phyloP scores from a whole-genome alignment of 2,113 vertebrate genomes.

The Otus sunia region DNA sequence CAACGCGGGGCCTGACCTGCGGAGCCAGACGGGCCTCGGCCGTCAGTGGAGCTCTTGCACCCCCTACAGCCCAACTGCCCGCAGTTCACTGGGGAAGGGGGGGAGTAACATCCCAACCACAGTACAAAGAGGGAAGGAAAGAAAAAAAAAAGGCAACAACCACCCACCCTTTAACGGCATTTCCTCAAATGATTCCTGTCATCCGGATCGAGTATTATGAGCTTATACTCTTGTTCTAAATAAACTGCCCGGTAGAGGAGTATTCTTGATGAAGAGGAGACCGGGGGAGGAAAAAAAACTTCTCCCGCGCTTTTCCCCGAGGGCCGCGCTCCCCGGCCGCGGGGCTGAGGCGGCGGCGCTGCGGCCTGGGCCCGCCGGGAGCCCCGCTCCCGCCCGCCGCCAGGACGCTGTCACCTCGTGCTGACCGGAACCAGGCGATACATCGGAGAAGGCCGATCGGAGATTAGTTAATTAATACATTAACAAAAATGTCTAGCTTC shows the following conservation, averaged over 20 bases:
- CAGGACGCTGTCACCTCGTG: accelerated
- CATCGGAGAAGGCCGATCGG: neutral
- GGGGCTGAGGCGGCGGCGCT: too few relatives aligned
- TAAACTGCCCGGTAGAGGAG: constrained; percentile 49
- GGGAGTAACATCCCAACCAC: accelerated
- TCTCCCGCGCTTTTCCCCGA: neutral
- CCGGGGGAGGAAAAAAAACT: constrained; percentile 67
- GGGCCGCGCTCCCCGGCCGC: too few relatives aligned
- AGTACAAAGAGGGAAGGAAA: accelerated
- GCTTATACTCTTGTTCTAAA: neutral
- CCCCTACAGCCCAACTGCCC: constrained; percentile 80
- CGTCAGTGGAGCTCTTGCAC: constrained; percentile 88
- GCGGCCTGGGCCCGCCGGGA: too few relatives aligned
- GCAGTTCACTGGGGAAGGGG: constrained; percentile 11
- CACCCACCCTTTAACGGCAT: neutral
- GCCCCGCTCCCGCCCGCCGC: too few relatives aligned
- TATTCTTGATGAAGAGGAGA: constrained; percentile 63
- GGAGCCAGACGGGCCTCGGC: neutral
- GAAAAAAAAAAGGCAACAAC: too few relatives aligned
- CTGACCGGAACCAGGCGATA: neutral
- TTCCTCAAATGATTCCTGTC: neutral
- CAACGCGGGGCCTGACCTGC: neutral
- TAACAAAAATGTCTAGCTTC: neutral
- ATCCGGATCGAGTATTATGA: neutral
- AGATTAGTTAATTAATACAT: neutral